phyloP scores from a whole-genome alignment of 2,113 vertebrate species.

The Brachirus orientalis region DNA sequence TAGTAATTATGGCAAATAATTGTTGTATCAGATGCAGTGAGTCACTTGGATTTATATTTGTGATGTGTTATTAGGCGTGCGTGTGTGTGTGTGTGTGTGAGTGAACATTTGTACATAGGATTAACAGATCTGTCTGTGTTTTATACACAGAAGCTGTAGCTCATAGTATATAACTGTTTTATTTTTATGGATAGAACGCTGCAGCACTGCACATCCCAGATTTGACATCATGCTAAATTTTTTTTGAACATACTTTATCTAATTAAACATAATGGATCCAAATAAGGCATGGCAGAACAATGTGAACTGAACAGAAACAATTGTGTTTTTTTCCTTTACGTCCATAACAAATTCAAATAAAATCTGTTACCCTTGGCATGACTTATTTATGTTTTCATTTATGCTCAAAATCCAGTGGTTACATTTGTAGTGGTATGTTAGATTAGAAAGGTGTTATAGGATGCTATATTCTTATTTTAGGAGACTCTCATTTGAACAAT shows the following conservation, averaged over 20 bases:
- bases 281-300: constrained; percentile 23
- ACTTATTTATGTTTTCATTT: constrained; percentile 9
- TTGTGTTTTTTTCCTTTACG: constrained; percentile 17
- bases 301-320: constrained; percentile 38
- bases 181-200: constrained; percentile 49
- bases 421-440: too few species aligned
- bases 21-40: constrained; percentile 32
- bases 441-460: too few species aligned
- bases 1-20: constrained; percentile 2
- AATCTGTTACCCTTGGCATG: constrained; percentile 10
- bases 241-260: too few species aligned
- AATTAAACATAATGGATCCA: background rate
- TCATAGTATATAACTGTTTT: constrained; percentile 38
- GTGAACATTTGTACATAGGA: constrained; percentile 67
- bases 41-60: constrained; percentile 31
- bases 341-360: constrained; percentile 46
- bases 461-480: too few species aligned
- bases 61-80: constrained; percentile 35
- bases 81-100: constrained; percentile 12
- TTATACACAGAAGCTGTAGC: constrained; percentile 26
- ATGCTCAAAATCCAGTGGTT: background rate
- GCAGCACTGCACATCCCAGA: constrained; percentile 14
- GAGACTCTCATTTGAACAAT: constrained; percentile 35
- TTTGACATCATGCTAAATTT: too few species aligned
- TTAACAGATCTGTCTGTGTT: constrained; percentile 37